Percentiles rank a stretch among this genome's conserved stretches.
These are phyloP conservation scores for Rousettus leschenaultii DNA, from an alignment of 2,113 vertebrate species.

Conservation along the genomic window DNA sequence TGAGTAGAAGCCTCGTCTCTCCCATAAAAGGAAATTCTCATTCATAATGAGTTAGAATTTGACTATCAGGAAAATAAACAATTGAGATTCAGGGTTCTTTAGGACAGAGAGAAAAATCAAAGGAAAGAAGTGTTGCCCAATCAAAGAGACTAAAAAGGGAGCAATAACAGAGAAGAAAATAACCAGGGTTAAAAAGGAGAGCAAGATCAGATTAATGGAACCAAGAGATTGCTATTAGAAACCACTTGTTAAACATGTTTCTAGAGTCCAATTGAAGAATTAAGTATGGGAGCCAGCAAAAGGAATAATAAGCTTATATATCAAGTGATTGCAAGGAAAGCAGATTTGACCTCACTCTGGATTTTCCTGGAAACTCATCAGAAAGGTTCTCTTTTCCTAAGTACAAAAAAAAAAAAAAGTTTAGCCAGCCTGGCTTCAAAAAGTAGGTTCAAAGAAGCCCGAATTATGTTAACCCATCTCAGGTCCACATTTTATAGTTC, in stretches of 20 bases:
- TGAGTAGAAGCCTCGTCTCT: background rate
- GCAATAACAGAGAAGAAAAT: background rate
- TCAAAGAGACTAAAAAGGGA: background rate
- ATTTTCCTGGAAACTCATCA: background rate
- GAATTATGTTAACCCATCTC: background rate
- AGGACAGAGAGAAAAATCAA: slow-evolving; percentile 1
- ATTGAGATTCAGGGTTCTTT: background rate
- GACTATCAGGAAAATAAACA: slow-evolving; percentile 2
- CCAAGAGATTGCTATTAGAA: background rate
- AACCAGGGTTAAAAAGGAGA: background rate
- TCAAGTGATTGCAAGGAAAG: slow-evolving; percentile 36
- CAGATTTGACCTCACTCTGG: slow-evolving; percentile 4
- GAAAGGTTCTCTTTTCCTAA: background rate
- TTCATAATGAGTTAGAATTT: background rate
- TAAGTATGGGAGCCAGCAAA: background rate
- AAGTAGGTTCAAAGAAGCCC: background rate
- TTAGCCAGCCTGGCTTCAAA: background rate
- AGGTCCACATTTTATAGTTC: background rate
- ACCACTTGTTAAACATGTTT: background rate
- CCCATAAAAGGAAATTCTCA: slow-evolving; percentile 5
- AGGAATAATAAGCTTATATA: slow-evolving; percentile 7
- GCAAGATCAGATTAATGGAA: background rate
- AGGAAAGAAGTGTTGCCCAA: background rate
- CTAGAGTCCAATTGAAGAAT: background rate
- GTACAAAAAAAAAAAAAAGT: background rate